phyloP scores from a whole-genome alignment of 2,888 invertebrate species.

The Dendrolimus pini region DNA sequence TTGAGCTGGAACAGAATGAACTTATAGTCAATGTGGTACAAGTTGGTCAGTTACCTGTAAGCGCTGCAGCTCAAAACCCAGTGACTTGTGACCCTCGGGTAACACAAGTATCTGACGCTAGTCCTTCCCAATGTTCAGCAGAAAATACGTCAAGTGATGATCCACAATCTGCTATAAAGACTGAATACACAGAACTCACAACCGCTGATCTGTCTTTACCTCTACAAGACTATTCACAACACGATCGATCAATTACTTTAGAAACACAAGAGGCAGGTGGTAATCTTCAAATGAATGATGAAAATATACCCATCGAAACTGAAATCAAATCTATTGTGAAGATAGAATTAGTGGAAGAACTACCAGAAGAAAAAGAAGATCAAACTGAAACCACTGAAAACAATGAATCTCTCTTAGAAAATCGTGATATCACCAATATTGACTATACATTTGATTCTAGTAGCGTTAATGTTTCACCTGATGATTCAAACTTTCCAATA shows the following conservation, averaged over 20 bases:
- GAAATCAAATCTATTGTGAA: conserved; percentile 44
- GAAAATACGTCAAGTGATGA: conserved; percentile 54
- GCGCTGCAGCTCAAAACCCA: conserved; percentile 63
- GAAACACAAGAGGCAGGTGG: conserved; percentile 27
- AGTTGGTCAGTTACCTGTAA: conserved; percentile 67
- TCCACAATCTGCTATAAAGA: conserved; percentile 48
- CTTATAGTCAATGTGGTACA: conserved; percentile 77
- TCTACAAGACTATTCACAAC: conserved; percentile 45
- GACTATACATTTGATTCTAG: conserved; percentile 19
- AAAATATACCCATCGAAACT: conserved; percentile 39
- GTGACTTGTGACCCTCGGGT: conserved; percentile 66
- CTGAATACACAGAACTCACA: conserved; percentile 66
- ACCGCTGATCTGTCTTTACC: conserved; percentile 59
- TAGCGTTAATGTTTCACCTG: conserved; percentile 11
- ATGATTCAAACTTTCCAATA: conserved; percentile 19
- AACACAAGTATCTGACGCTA: conserved; percentile 61
- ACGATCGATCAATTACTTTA: conserved; percentile 30
- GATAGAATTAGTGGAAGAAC: conserved; percentile 47
- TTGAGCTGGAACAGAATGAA: conserved; percentile 65
- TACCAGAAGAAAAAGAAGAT: conserved; percentile 36
- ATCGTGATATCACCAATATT: conserved; percentile 16
- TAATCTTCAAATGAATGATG: conserved; percentile 26
- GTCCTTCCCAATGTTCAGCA: conserved; percentile 60
- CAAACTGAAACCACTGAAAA: conserved; percentile 26
- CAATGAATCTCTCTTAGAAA: conserved; percentile 6